Evolutionary conservation across 2,113 vertebrate genomes (phyloP).

Genomic region (Callaeas wilsoni): DNA sequence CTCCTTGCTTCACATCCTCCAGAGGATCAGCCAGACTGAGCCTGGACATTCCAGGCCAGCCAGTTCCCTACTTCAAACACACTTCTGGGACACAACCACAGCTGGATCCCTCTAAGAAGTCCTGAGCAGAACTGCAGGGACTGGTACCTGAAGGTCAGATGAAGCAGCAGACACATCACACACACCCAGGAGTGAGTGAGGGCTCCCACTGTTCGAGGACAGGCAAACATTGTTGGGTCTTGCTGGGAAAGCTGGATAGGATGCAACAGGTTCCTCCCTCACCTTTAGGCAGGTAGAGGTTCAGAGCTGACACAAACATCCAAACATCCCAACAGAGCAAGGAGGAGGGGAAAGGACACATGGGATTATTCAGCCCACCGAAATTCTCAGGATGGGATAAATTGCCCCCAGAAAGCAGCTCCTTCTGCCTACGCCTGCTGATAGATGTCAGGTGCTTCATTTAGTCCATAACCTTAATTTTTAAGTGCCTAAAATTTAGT

Average conservation of each 20-base stretch:
- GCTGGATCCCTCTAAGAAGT: background rate
- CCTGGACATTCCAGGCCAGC: background rate
- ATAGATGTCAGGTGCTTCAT: background rate
- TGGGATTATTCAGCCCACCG: background rate
- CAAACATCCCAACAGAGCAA: background rate
- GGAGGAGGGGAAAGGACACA: background rate
- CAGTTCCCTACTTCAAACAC: background rate
- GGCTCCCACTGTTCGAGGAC: background rate
- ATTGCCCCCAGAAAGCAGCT: background rate
- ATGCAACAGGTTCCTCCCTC: background rate
- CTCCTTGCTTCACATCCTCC: background rate
- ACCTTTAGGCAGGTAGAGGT: background rate
- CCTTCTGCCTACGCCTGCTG: background rate
- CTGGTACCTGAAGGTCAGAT: background rate
- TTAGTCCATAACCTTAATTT: background rate
- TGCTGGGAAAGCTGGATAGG: background rate
- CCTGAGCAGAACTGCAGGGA: background rate
- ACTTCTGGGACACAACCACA: background rate
- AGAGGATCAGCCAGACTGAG: background rate
- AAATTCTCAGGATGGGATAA: background rate
- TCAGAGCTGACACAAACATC: background rate
- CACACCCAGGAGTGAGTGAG: background rate
- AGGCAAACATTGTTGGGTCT: background rate
- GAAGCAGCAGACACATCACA: background rate
- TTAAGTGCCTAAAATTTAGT: background rate